A percentile compares a stretch with the other conserved stretches of the same genome.
phyloP scores from a whole-genome alignment of 2,888 invertebrate species.

The Pteria penguin region DNA sequence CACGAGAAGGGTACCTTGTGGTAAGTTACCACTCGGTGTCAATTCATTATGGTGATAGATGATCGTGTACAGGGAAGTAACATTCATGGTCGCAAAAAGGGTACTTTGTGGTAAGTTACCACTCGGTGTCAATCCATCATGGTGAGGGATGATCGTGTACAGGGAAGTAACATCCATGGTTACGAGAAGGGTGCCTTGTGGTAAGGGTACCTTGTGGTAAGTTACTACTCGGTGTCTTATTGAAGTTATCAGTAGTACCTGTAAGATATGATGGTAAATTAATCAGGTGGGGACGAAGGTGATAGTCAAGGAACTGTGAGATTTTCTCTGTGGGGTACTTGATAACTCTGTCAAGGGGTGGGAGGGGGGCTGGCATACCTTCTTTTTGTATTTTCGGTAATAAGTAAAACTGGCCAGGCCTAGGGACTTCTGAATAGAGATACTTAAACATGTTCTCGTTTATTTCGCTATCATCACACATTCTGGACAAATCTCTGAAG shows the following conservation, averaged over 20 bases:
- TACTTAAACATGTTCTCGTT: neutral
- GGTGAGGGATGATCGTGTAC: no score
- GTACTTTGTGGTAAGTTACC: no score
- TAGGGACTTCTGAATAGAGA: slow-evolving; percentile 5
- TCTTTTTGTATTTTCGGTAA: slow-evolving; percentile 36
- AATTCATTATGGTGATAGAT: no score
- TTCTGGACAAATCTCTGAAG: neutral
- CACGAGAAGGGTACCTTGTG: no score
- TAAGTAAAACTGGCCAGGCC: slow-evolving; percentile 31
- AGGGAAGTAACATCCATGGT: no score
- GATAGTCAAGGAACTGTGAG: slow-evolving; percentile 27
- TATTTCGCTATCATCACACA: slow-evolving; percentile 1
- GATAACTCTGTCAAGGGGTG: slow-evolving; percentile 38
- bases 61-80: no score
- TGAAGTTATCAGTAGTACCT: slow-evolving; percentile 23
- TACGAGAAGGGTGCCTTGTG: no score
- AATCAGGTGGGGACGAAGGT: slow-evolving; percentile 23
- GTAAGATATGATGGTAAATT: slow-evolving; percentile 23
- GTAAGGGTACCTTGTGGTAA: slow-evolving; percentile 11
- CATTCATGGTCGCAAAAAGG: no score
- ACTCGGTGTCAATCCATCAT: no score
- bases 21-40: no score
- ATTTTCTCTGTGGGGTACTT: slow-evolving; percentile 32
- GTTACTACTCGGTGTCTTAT: neutral
- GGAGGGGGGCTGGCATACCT: slow-evolving; percentile 23